Base-by-base conservation (phyloP, 2,888 invertebrate genomes). In the Physocephala rufipes region DNA sequence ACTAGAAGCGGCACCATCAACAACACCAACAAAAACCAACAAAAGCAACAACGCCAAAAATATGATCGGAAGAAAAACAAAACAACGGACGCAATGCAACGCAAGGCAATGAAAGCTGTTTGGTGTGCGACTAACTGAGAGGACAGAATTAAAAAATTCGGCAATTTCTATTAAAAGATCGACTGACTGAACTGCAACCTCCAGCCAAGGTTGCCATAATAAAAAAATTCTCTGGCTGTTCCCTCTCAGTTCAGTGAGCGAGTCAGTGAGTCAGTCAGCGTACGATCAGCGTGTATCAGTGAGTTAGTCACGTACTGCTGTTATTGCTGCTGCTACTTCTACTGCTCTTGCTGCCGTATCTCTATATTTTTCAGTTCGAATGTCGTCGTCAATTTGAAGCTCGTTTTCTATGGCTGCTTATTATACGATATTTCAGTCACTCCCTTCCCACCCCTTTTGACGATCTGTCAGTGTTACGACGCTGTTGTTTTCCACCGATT, bases 251-350 rank as follows among this genome's bases (percentile, higher is more conserved):
- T 66, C 21, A n/a, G n/a, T n/a, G n/a, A n/a, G n/a, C 16, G 51
- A 9, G 36, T 7, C 21, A 15, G 30, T 21, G 51, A 19, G 51
- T 36, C 15, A 12, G 15, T n/a, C 9, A 26, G 12, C 2, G 26
- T 15, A 3, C 30, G 43, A 12, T 43, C 19, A 2, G 28, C 55
- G 59, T 64, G 58, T 55, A 49, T 64, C 62, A 21, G 51, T 67
- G 68, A 73, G 70, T 73, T 74, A 72, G 74, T 74, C 74, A 73
- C 74, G 73, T 71, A 73, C 71, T 24, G 15, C 58, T 3, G n/a
- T 4, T 30, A 30, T 59, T 65, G 58, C 62, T 71, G 73, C 71
- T 24, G 15, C 58, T 3, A 4, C n/a, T 30, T 21, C 63, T 65
- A 51, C 62, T n/a, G n/a, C n/a, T n/a, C n/a, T n/a, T n/a, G n/a